Percentiles rank a stretch among this genome's conserved stretches.
phyloP scores from a whole-genome alignment of 2,797 vertebrate species.

The Arnoldichthys spilopterus region DNA sequence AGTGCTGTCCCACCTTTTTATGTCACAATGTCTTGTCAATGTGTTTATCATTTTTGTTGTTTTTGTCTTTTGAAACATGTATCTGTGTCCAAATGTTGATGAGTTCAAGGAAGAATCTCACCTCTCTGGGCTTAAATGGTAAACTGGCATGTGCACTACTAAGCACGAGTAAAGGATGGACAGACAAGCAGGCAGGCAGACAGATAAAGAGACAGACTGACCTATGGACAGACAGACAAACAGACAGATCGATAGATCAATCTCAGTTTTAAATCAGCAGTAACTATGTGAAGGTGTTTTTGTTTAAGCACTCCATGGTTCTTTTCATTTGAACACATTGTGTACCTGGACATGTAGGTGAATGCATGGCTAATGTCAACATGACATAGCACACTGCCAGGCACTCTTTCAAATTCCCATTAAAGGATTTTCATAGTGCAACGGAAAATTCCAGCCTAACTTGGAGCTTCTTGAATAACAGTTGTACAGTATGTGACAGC shows the following conservation, averaged over 20 bases:
- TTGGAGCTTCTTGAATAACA: constrained; percentile 49
- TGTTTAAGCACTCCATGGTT: neutral
- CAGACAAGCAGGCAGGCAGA: no score
- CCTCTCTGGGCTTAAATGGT: neutral
- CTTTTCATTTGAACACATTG: neutral
- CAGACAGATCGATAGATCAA: neutral
- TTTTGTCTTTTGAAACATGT: neutral
- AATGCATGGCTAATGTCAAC: constrained; percentile 19
- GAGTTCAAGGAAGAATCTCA: neutral
- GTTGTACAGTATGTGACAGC: constrained; percentile 32
- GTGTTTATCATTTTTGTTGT: neutral
- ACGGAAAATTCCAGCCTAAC: constrained; percentile 50
- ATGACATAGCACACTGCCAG: constrained; percentile 5
- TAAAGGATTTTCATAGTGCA: constrained; percentile 41
- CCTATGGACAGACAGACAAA: neutral
- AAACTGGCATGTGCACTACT: neutral
- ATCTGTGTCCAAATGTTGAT: neutral
- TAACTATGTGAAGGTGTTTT: neutral
- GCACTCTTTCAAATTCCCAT: constrained; percentile 29
- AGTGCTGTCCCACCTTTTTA: constrained; percentile 5
- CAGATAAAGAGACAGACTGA: no score
- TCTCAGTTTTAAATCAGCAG: neutral
- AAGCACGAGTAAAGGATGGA: neutral
- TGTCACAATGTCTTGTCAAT: constrained; percentile 14
- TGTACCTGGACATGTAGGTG: constrained; percentile 16